Conservation (phyloP, 2,888 invertebrate species). For the Tortrix viridana region DNA sequence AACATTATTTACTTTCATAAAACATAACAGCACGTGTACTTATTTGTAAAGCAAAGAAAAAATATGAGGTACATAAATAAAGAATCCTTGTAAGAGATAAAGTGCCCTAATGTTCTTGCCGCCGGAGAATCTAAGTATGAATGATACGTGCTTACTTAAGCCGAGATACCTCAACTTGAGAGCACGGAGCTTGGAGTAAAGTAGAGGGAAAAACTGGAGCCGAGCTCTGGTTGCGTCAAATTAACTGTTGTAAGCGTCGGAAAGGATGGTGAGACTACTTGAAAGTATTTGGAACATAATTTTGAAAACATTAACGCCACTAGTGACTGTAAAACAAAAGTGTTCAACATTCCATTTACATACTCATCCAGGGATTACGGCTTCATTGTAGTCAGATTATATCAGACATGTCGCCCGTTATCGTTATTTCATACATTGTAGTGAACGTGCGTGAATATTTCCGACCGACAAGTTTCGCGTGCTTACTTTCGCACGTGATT, state of each 20-base stretch:
- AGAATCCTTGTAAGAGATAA: not conserved
- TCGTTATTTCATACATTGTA: too few species aligned
- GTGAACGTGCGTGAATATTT: too few species aligned
- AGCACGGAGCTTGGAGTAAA: not conserved
- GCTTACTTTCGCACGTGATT: too few species aligned
- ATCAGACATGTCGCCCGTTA: too few species aligned
- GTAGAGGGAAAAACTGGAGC: not conserved
- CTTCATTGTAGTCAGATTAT: too few species aligned
- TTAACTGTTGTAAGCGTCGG: not conserved
- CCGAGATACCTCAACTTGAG: slow-evolving; percentile 1
- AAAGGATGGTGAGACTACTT: not conserved
- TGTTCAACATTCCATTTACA: too few species aligned
- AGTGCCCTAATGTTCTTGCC: slow-evolving; percentile 1
- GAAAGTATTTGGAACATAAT: too few species aligned
- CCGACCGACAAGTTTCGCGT: too few species aligned
- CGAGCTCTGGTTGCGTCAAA: not conserved
- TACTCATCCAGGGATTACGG: too few species aligned
- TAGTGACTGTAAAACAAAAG: too few species aligned
- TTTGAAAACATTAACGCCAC: too few species aligned
- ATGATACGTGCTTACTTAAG: slow-evolving; percentile 5
- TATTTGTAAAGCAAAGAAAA: not conserved
- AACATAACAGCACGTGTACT: not conserved
- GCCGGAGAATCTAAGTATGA: slow-evolving; percentile 2
- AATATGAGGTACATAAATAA: slow-evolving; percentile 1
- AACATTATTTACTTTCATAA: not conserved